A percentile compares a stretch with the other conserved stretches of the same genome.
Evolutionary conservation across 1,140 invertebrate species (phyloP).

Genomic region (Tetramorium parvispinum): DNA sequence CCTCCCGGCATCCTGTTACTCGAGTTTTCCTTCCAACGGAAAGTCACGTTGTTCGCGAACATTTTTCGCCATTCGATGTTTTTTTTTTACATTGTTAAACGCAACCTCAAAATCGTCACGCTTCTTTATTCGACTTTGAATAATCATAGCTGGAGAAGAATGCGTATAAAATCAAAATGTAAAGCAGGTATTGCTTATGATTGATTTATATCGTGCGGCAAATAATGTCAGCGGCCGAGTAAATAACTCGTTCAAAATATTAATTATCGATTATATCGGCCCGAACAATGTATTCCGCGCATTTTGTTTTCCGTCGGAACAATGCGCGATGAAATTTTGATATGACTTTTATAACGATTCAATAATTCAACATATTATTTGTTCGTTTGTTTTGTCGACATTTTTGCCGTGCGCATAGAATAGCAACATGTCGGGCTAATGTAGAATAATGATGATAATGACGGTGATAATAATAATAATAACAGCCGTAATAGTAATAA

Average conservation of each 20-base stretch:
- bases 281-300: constrained; percentile 21
- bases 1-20: not conserved
- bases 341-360: constrained; percentile 61
- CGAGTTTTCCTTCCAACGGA: constrained; percentile 38
- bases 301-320: constrained; percentile 52
- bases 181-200: constrained; percentile 24
- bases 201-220: constrained; percentile 67
- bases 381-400: constrained; percentile 48
- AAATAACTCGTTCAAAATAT: constrained; percentile 67
- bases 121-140: not conserved
- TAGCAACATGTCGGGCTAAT: constrained; percentile 45
- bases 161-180: constrained; percentile 42
- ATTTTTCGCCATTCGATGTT: not conserved
- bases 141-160: not conserved
- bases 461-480: constrained; percentile 19
- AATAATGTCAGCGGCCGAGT: constrained; percentile 57
- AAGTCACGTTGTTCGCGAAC: constrained; percentile 18
- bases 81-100: not conserved
- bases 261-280: constrained; percentile 62
- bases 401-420: constrained; percentile 44
- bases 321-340: constrained; percentile 62
- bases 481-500: constrained; percentile 34
- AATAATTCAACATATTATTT: constrained; percentile 59
- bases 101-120: not conserved
- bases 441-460: constrained; percentile 49